Conservation (phyloP, 2,113 vertebrate species). For the Callithrix jacchus region DNA sequence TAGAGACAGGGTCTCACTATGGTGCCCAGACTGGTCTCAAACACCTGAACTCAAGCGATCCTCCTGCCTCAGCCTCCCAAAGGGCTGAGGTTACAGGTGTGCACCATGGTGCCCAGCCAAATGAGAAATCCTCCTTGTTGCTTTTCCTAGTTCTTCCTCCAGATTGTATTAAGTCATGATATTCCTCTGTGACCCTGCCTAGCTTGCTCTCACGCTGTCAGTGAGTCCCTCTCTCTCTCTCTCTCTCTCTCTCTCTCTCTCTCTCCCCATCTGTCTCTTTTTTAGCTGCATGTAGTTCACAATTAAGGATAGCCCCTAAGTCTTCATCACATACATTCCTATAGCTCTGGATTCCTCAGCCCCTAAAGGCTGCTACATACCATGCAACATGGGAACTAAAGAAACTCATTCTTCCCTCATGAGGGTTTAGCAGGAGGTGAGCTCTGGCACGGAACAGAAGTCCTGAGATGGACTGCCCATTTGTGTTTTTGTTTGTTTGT, state of each 20-base stretch:
- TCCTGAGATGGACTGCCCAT: accelerated
- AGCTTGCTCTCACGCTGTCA: background rate
- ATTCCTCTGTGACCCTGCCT: background rate
- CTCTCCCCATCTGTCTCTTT: background rate
- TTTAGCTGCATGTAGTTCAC: background rate
- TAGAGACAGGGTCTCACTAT: no score
- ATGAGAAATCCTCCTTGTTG: background rate
- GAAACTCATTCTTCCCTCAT: background rate
- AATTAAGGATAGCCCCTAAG: background rate
- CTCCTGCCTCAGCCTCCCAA: no score
- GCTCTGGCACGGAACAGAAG: background rate
- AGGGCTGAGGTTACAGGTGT: no score
- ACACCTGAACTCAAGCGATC: no score
- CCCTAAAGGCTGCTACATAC: background rate
- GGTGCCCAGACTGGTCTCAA: no score
- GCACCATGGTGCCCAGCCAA: background rate
- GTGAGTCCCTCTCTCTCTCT: background rate
- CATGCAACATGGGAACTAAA: accelerated
- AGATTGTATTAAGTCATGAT: accelerated
- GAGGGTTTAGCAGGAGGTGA: accelerated
- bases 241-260: no score
- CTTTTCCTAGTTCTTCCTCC: no score
- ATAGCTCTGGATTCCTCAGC: background rate
- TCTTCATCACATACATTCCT: background rate
- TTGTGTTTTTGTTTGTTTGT: background rate